Evolutionary conservation across 2,888 invertebrate species (phyloP), one percentile per base, ranked within the genome.

Genomic region (Pocota personata): DNA sequence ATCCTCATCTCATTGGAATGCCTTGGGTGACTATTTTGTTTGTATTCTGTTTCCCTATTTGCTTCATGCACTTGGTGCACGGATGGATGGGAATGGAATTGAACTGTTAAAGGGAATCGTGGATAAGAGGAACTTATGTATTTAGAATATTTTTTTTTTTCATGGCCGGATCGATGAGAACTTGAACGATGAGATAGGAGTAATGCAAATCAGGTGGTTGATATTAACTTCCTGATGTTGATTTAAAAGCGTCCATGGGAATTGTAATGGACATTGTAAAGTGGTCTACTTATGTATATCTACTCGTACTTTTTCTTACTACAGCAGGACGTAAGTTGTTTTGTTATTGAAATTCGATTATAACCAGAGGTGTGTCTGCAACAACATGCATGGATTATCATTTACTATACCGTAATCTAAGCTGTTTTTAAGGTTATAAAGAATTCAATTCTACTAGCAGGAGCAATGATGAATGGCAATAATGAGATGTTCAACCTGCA

Each of bases 1-100:
- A 78, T 83, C 60, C 57, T 83, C 82, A 78, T 72, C 72, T 78
- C 16, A 21, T 72, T 72, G 82, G 82, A 83, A 83, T 83, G 72
- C 77, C 82, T 71, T 71, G 48, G 77, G 71, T 72, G 69, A 60
- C 66, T 40, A 8, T 12, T 71, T 43, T 48, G 40, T 6, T 46
- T 21, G 5, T 1, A 19, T 40, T 16, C n/a, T 6, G 14, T 57
- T 32, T 62, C 27, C 60, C 19, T 66, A 37, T 67, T 73, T 67
- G 62, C 19, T 24, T 50, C 21, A 67, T 43, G 43, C 32, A n/a
- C 14, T 57, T 55, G 27, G 37, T 60, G 71, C 27, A 19, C 1
- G 24, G 67, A 27, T 37, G 19, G 46, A 66, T 82, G 77, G 72
- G 77, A 82, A 77, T 77, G 50, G 32, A 82, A 76, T 71, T 82